Evolutionary conservation across 2,797 vertebrate species (phyloP).

Genomic region (Scolopax rusticola): DNA sequence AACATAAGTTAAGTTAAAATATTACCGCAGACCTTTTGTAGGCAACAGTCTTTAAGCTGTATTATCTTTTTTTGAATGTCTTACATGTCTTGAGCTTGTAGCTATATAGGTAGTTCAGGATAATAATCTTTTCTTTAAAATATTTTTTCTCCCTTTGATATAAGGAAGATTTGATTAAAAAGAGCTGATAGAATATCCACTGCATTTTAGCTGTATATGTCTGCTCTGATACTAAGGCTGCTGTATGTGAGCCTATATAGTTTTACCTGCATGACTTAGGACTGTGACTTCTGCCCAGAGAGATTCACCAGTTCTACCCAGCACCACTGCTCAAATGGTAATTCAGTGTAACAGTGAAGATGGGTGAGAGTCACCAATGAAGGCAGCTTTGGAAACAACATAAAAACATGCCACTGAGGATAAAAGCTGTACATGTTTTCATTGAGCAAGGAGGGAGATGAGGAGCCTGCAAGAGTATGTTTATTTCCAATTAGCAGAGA

Average conservation of each 20-base stretch:
- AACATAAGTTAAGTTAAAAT: not conserved
- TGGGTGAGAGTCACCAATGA: not conserved
- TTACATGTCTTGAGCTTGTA: not conserved
- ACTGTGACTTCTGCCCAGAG: not conserved
- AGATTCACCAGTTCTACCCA: not conserved
- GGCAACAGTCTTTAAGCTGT: not conserved
- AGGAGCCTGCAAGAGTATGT: not conserved
- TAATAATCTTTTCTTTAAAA: not conserved
- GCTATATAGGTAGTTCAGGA: not conserved
- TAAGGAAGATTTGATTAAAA: not conserved
- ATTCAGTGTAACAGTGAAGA: not conserved
- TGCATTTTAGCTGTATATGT: not conserved
- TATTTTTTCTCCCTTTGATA: not conserved
- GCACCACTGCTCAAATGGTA: not conserved
- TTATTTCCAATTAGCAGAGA: not conserved
- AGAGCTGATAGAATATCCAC: not conserved
- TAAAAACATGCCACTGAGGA: not conserved
- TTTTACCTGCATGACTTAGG: not conserved
- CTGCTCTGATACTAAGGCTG: not conserved
- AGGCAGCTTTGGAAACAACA: not conserved
- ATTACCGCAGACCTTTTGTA: not conserved
- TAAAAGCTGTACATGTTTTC: not conserved
- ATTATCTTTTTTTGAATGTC: not conserved
- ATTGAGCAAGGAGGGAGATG: not conserved
- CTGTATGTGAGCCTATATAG: not conserved